Evolutionary conservation across 2,797 vertebrate genomes (phyloP), one percentile per base, ranked within the genome.

Genomic region (Momotus momota): DNA sequence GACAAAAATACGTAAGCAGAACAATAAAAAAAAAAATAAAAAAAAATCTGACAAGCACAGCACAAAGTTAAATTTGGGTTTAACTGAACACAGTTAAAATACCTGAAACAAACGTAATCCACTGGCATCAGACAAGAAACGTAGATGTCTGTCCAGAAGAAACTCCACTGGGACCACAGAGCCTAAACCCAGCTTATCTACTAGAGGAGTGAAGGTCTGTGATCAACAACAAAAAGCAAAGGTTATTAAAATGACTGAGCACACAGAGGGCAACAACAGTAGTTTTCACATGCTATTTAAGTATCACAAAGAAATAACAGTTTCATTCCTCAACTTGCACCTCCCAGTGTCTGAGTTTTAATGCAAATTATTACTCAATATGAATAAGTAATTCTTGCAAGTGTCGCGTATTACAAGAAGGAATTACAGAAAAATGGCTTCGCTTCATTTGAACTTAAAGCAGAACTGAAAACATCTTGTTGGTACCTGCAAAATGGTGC

Each of bases 61-160:
- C 9, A 54, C n/a, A 25, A 87, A 90, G 38, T 48, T 72, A 71
- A 82, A 92, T 65, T 79, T 79, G 43, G 61, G 22, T 86, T 80
- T 22, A 74, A 90, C 33, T 67, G 14, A 85, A 86, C n/a, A 52
- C 26, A 84, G 31, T 65, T 93, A 54, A 94, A 73, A 81, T 97
- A 99, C 99, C 99, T 99, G 99, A 98, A 99, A 99, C 81, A 98
- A 98, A 96, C 98, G 99, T 43, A 99, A 96, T 49, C 98, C 98
- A 97, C 97, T 99, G 93, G 98, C 98, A 97, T 99, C 99, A 52
- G 99, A 98, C 38, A 99, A 98, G 97, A 99, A 99, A 61, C 98
- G 98, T 95, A 99, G 98, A 71, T 98, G 98, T 97, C 98, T 98
- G 91, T 98, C 98, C 97, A 99, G 98, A 96, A 99, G 99, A 96